Base-by-base conservation (phyloP, 2,797 vertebrate species). In the Eulemur rubriventer region DNA sequence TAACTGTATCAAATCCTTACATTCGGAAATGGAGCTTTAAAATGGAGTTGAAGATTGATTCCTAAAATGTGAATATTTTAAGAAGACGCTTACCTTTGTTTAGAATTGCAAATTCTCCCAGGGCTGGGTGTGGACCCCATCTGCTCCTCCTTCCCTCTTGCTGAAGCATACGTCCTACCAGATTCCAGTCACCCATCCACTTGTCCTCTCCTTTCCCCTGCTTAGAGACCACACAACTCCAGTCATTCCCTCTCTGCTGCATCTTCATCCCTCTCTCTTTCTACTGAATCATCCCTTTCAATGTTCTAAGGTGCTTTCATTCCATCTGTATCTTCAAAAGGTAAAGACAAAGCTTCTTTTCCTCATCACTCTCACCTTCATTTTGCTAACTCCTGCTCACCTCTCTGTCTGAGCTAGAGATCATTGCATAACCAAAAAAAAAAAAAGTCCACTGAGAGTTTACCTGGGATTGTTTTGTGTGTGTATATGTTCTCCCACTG, bases 41-140 rank as follows among this genome's bases (percentile, higher is more conserved):
- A 94, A 94, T 41, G 94, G 50, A 94, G 75, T 65, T 69, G 55
- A 95, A 93, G 63, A 94, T 63, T 82, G 33, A 20, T 73, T 90
- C 61, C 46, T 89, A 81, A 78, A 85, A 78, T 75, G 48, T 90
- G 78, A 92, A 46, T 84, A 78, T 82, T 75, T 83, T 73, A 33
- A 87, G 90, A 95, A 91, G 43, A 83, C 33, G 30, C 82, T 91
- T 92, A 46, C 38, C 81, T 96, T 95, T 88, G 41, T 69, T 95
- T 72, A 87, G 78, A 85, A 96, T 91, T 91, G 28, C 50, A 96
- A 69, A 93, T 83, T 93, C 14, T 82, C 28, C 24, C 24, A 91
- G 6, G 7, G 52, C 17, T 73, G 18, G 35, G 26, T 18, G 28
- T 38, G 50, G 2, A 67, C 22, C 9, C 57, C 35, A 22, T 80